These are phyloP conservation scores for Mus caroli DNA, from an alignment of 2,797 vertebrate genomes.

Conservation along the genomic window DNA sequence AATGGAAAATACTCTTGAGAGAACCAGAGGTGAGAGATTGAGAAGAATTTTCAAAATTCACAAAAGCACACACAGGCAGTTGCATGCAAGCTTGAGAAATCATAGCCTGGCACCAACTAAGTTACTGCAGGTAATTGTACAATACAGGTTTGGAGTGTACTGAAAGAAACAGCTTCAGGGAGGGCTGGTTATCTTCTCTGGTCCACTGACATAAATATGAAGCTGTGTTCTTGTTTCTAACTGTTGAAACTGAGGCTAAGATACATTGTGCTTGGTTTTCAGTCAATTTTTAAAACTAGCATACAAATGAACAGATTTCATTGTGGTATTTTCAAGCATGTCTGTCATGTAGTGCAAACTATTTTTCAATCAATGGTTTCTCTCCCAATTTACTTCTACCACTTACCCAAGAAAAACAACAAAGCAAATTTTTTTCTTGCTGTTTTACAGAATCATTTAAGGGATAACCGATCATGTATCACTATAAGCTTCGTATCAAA, in stretches of 20 bases:
- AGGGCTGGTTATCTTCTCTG: neutral
- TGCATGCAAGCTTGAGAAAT: conserved; percentile 74
- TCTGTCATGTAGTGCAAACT: neutral
- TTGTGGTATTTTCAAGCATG: neutral
- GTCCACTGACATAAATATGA: neutral
- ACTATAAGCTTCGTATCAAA: neutral
- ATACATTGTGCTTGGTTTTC: neutral
- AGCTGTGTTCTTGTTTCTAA: neutral
- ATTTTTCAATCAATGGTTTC: neutral
- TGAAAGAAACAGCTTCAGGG: conserved; percentile 13
- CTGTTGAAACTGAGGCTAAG: neutral
- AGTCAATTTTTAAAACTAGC: neutral
- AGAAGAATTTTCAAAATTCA: conserved; percentile 77
- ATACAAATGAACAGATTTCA: neutral
- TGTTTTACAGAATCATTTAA: neutral
- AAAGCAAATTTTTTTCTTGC: neutral
- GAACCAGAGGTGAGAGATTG: conserved; percentile 75
- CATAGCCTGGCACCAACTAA: conserved; percentile 68
- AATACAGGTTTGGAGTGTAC: neutral
- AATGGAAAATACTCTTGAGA: conserved; percentile 79
- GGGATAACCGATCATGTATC: neutral
- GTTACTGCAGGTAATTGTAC: conserved; percentile 42
- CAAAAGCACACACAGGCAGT: conserved; percentile 57
- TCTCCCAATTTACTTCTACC: neutral
- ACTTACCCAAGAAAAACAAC: neutral